Conservation (phyloP, 2,113 vertebrate genomes). For the Donacobius atricapilla region DNA sequence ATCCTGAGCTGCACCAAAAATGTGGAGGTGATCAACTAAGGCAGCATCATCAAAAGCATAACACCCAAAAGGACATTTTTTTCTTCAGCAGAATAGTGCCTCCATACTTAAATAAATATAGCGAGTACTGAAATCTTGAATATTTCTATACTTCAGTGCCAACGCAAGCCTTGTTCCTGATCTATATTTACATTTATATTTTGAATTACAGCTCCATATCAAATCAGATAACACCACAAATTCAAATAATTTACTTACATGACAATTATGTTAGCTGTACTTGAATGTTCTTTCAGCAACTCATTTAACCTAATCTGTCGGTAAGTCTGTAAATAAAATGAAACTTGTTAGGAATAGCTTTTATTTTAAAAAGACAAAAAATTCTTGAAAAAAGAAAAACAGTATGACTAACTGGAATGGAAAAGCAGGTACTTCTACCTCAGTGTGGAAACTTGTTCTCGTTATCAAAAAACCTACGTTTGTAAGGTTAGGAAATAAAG, state of each 20-base stretch:
- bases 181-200: background rate
- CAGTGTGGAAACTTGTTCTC: background rate
- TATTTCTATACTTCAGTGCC: background rate
- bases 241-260: constrained; percentile 81
- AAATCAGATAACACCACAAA: background rate
- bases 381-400: background rate
- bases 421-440: background rate
- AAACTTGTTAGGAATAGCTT: background rate
- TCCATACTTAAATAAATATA: background rate
- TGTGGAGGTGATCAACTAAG: background rate
- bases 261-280: constrained; percentile 91
- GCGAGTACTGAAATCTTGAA: background rate
- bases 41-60: accelerated
- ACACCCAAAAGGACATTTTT: background rate
- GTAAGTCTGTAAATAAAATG: constrained; percentile 79
- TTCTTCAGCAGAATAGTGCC: accelerated
- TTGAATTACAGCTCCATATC: background rate
- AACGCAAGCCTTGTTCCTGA: background rate
- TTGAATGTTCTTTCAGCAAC: constrained; percentile 93
- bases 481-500: background rate
- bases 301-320: constrained; percentile 96
- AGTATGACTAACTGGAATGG: background rate
- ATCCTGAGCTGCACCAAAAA: background rate
- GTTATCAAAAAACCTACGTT: background rate
- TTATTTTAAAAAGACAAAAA: background rate